Conservation (phyloP, 1,140 invertebrate species). For the Condylostylus longicornis region DNA sequence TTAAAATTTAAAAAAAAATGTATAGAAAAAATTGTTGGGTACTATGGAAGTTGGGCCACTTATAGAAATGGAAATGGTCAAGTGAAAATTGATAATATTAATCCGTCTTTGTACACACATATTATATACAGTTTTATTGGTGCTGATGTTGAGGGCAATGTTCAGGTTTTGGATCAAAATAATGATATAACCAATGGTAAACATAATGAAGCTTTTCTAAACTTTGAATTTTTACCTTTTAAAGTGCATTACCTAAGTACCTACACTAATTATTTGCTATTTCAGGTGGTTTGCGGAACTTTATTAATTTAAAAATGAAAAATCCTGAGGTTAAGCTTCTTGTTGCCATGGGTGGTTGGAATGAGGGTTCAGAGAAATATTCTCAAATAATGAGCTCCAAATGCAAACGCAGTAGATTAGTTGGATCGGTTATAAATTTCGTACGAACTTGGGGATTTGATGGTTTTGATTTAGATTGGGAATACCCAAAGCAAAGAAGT, state of each 20-base stretch:
- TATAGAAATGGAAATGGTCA: constrained; percentile 48
- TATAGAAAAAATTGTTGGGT: constrained; percentile 46
- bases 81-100: constrained; percentile 48
- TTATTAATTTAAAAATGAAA: constrained; percentile 42
- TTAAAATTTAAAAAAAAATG: too few species aligned
- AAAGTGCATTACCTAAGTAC: background rate
- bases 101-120: constrained; percentile 56
- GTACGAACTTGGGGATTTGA: constrained; percentile 51
- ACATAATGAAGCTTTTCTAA: too few species aligned
- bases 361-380: constrained; percentile 52
- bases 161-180: constrained; percentile 45
- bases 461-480: constrained; percentile 71
- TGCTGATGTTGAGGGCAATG: constrained; percentile 33
- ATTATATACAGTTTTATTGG: constrained; percentile 57
- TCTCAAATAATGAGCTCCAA: constrained; percentile 40
- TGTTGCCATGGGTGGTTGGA: constrained; percentile 63
- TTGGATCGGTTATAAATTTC: constrained; percentile 41
- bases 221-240: constrained; percentile 1
- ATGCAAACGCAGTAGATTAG: constrained; percentile 39
- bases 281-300: constrained; percentile 27
- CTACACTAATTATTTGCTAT: too few species aligned
- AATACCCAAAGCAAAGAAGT: constrained; percentile 55
- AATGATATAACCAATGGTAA: constrained; percentile 42
- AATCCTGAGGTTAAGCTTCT: constrained; percentile 52
- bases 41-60: constrained; percentile 59